A percentile compares a stretch with the other conserved stretches of the same genome.
phyloP scores from a whole-genome alignment of 2,888 invertebrate genomes.

The Drosophila neonasuta region DNA sequence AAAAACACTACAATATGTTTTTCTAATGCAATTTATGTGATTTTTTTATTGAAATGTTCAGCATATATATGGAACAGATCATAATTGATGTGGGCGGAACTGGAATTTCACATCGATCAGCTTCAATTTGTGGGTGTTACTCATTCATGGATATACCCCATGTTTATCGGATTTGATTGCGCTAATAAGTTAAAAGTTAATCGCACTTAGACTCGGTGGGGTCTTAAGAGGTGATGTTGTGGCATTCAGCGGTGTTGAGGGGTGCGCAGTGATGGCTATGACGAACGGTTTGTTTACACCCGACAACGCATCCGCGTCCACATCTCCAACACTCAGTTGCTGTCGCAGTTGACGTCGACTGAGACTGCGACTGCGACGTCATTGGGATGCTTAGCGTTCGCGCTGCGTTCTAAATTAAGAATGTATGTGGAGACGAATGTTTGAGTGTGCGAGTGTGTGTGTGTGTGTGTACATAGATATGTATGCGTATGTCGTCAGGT shows the following conservation, averaged over 20 bases:
- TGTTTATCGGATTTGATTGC: conserved; percentile 33
- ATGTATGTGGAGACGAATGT: conserved; percentile 31
- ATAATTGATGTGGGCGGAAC: conserved; percentile 1
- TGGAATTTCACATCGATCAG: conserved; percentile 4
- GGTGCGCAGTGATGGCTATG: conserved; percentile 29
- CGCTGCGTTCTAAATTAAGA: conserved; percentile 69
- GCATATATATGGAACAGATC: neutral
- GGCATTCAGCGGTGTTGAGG: conserved; percentile 21
- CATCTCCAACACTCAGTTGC: neutral
- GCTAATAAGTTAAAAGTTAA: conserved; percentile 48
- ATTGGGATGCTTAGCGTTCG: conserved; percentile 53
- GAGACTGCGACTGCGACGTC: neutral
- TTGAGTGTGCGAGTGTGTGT: neutral
- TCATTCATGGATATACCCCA: conserved; percentile 2
- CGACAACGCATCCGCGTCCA: conserved; percentile 43
- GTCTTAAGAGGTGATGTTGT: conserved; percentile 14
- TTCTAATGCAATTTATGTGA: neutral
- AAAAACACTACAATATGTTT: neutral
- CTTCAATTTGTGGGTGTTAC: neutral
- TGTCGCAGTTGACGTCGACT: neutral
- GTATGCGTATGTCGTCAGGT: conserved; percentile 64
- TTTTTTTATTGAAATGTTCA: neutral
- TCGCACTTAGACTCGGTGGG: conserved; percentile 59
- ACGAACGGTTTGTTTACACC: conserved; percentile 67
- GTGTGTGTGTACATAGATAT: neutral